A percentile compares a stretch with the other conserved stretches of the same genome.
Conservation (phyloP, 1,140 invertebrate species). For the Tenebrio molitor region DNA sequence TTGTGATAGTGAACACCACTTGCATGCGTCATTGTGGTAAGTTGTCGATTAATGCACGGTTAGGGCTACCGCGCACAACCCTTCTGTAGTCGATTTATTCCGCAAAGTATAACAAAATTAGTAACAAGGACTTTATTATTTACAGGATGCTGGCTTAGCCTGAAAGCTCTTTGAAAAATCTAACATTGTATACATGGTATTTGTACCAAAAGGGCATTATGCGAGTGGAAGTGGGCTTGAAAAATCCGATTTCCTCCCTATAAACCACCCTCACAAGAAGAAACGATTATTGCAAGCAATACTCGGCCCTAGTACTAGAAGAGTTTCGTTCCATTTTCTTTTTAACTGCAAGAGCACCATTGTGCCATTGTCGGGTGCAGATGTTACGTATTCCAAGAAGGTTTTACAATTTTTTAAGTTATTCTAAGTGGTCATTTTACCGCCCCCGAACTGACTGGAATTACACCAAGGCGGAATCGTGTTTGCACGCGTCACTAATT, state of each 20-base stretch:
- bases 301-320: constrained; percentile 24
- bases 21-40: constrained; percentile 3
- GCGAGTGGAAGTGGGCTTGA: constrained; percentile 65
- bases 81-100: background rate
- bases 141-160: constrained; percentile 52
- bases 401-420: constrained; percentile 51
- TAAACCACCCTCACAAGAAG: constrained; percentile 59
- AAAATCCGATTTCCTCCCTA: constrained; percentile 65
- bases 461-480: constrained; percentile 8
- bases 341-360: constrained; percentile 29
- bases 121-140: constrained; percentile 55
- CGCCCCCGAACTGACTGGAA: background rate
- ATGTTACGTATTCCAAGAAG: constrained; percentile 54
- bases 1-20: constrained; percentile 16
- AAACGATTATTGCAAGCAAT: constrained; percentile 36
- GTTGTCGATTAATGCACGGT: constrained; percentile 6
- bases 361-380: constrained; percentile 54
- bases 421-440: constrained; percentile 46
- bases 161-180: constrained; percentile 56
- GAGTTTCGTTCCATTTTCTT: constrained; percentile 34
- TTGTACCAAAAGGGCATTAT: constrained; percentile 64
- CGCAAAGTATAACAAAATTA: constrained; percentile 50
- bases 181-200: constrained; percentile 58
- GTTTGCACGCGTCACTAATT: constrained; percentile 33
- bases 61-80: background rate